Evolutionary conservation across 2,888 invertebrate species (phyloP).

Genomic region (Coleophora deauratella): DNA sequence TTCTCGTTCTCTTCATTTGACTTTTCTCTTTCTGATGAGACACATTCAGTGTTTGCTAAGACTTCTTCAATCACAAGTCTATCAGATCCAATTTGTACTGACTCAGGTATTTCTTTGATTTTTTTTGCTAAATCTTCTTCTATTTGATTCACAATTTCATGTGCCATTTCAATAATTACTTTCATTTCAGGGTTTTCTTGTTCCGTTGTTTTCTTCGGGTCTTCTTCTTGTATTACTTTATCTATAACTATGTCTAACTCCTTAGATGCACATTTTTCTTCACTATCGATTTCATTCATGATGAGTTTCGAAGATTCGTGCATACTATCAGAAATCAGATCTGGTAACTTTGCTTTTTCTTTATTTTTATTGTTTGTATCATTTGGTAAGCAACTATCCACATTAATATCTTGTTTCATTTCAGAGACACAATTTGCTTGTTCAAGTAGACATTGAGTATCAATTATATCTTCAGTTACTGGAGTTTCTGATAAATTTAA

Average conservation of each 20-base stretch:
- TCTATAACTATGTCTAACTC: too few relatives aligned
- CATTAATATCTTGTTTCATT: neutral
- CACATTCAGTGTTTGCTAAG: constrained; percentile 15
- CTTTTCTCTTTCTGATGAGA: constrained; percentile 15
- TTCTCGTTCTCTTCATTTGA: constrained; percentile 12
- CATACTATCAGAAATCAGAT: neutral
- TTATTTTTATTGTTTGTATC: neutral
- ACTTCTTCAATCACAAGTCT: constrained; percentile 8
- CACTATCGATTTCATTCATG: constrained; percentile 3
- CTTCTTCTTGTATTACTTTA: too few relatives aligned
- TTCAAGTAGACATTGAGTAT: too few relatives aligned
- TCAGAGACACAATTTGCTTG: too few relatives aligned
- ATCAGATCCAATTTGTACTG: constrained; percentile 35
- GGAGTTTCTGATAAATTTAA: too few relatives aligned
- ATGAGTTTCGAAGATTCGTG: neutral
- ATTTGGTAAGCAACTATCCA: neutral
- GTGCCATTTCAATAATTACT: constrained; percentile 4
- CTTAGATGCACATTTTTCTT: neutral
- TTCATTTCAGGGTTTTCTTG: too few relatives aligned
- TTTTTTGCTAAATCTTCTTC: constrained; percentile 4
- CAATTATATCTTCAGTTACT: too few relatives aligned
- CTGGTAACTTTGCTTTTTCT: neutral
- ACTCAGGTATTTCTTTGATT: constrained; percentile 29
- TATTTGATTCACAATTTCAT: constrained; percentile 7
- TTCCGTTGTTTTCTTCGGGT: too few relatives aligned